Conservation (phyloP, 1,140 invertebrate species). For the Ceratina japonica region DNA sequence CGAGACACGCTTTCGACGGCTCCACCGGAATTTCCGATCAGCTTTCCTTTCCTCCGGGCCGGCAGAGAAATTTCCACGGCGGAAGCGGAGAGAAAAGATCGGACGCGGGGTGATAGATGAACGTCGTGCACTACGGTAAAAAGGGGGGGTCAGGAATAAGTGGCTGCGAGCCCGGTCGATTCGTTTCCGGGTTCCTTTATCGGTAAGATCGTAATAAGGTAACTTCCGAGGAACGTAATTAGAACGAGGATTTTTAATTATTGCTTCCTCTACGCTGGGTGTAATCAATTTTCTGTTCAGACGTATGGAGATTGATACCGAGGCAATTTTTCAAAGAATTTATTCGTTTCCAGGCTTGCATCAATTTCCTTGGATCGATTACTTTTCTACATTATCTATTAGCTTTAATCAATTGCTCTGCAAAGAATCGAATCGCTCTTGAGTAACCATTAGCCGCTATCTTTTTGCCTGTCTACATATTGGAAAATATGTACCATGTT, state of each 20-base stretch:
- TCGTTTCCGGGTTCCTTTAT: neutral
- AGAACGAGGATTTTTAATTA: conserved; percentile 1
- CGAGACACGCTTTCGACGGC: conserved; percentile 72
- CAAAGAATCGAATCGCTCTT: too few species aligned
- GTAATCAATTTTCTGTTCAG: neutral
- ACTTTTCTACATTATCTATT: too few species aligned
- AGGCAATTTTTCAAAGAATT: too few species aligned
- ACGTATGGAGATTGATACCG: too few species aligned
- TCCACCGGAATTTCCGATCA: conserved; percentile 75
- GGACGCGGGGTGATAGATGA: conserved; percentile 17
- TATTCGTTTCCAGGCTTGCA: too few species aligned
- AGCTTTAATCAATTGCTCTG: too few species aligned
- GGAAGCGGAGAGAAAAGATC: conserved; percentile 32
- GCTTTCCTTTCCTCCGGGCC: conserved; percentile 67
- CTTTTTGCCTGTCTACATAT: too few species aligned
- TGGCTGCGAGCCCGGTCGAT: neutral
- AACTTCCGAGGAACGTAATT: neutral
- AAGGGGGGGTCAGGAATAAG: conserved; percentile 14
- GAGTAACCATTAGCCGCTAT: too few species aligned
- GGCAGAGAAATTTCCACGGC: conserved; percentile 43
- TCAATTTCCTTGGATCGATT: too few species aligned
- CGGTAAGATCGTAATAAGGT: neutral
- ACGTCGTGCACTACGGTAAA: neutral
- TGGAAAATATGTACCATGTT: too few species aligned
- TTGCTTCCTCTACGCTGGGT: neutral